Evolutionary conservation across 2,113 vertebrate genomes (phyloP).

Genomic region (Nannobrachium achirus): DNA sequence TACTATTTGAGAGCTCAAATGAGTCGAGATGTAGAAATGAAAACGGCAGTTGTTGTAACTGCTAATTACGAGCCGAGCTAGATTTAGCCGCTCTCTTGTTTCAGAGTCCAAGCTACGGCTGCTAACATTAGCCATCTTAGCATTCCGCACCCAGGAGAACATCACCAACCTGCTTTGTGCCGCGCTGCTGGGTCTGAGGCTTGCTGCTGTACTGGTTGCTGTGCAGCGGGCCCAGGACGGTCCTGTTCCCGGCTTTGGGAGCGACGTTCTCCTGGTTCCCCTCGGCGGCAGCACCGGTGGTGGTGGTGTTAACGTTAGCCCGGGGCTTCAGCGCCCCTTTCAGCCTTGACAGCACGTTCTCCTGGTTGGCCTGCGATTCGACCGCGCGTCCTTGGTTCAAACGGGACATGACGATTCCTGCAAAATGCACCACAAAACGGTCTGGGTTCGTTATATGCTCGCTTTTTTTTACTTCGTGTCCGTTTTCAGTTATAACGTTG

Average conservation of each 20-base stretch:
- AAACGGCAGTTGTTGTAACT: too few species aligned
- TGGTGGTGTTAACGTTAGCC: background rate
- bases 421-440: too few species aligned
- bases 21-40: too few species aligned
- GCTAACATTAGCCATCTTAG: background rate
- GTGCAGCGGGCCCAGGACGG: constrained; percentile 83
- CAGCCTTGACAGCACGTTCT: constrained; percentile 66
- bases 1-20: too few species aligned
- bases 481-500: too few species aligned
- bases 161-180: constrained; percentile 62
- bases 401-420: constrained; percentile 63
- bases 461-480: too few species aligned
- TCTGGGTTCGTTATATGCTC: too few species aligned
- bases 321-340: constrained; percentile 55
- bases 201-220: constrained; percentile 67
- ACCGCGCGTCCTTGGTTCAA: constrained; percentile 49
- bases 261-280: constrained; percentile 90
- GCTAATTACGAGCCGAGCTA: background rate
- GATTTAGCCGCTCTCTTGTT: background rate
- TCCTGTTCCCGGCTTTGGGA: constrained; percentile 74
- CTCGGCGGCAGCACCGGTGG: background rate
- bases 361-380: constrained; percentile 57
- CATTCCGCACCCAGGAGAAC: too few species aligned
- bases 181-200: constrained; percentile 64
- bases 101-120: background rate